phyloP scores from a whole-genome alignment of 2,113 vertebrate genomes.

The Etia nguti region DNA sequence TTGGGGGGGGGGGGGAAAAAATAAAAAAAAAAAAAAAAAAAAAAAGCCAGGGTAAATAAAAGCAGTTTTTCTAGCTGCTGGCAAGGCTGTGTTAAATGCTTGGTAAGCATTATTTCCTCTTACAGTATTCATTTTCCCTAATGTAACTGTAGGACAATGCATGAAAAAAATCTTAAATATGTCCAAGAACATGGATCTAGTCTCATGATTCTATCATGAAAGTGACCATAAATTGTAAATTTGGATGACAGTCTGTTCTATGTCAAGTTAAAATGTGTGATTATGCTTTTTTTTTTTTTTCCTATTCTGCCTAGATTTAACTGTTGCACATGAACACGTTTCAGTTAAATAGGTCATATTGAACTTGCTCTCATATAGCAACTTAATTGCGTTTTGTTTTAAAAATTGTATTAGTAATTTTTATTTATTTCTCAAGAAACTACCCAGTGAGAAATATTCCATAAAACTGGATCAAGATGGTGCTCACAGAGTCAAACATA shows the following conservation, averaged over 20 bases:
- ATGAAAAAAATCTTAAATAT: neutral
- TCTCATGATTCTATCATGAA: neutral
- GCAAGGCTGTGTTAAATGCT: slow-evolving; percentile 49
- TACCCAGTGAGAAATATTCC: neutral
- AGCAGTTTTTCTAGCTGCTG: slow-evolving; percentile 54
- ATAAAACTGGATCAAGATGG: neutral
- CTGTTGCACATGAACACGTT: neutral
- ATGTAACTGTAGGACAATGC: neutral
- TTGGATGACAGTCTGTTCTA: neutral
- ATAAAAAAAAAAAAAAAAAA: slow-evolving; percentile 36
- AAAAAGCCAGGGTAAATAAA: slow-evolving; percentile 73
- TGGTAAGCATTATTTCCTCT: slow-evolving; percentile 55
- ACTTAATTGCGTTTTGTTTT: neutral
- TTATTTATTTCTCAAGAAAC: accelerated
- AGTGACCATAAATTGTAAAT: neutral
- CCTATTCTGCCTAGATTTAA: neutral
- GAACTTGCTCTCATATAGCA: neutral
- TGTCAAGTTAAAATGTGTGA: neutral
- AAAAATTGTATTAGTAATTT: accelerated
- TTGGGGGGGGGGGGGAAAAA: neutral
- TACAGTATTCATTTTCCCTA: neutral
- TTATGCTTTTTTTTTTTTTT: accelerated
- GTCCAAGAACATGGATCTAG: neutral
- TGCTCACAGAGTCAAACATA: neutral
- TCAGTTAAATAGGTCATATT: neutral